Evolutionary conservation across 2,797 vertebrate species (phyloP), one percentile per base, ranked within the genome.

Genomic region (Moxostoma hubbsi): DNA sequence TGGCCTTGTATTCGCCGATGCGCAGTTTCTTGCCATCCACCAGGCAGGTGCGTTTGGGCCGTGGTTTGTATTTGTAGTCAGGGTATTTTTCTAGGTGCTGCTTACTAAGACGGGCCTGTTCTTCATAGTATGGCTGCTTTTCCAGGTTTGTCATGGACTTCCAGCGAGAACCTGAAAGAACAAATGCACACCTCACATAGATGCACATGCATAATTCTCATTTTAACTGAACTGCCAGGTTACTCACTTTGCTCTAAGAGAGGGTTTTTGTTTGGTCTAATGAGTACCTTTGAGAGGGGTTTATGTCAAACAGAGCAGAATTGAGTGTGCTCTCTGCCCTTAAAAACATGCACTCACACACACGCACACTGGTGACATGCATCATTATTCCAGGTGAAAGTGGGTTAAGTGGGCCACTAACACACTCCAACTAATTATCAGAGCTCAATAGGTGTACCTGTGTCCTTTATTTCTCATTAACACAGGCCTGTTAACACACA

Each of bases 131-230:
- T 47, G 98, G 98, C 95, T 99, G 97, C 90, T 99, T 99, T 91
- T 99, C 98, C 88, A 98, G 93, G 92, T 99, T 99, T 58, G 98
- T 98, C 98, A 99, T 99, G 84, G 96, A 94, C 94, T 99, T 99
- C 98, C 97, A 99, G 86, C 98, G 97, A 12, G 97, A 98, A 59
- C 97, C 98, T 99, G 87, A 71, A 13, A n/a, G 11, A 58, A 64
- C 12, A 51, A 50, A 77, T 63, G 64, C 16, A 51, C 47, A 71
- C 61, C 69, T 65, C 49, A 53, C 45, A 49, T 47, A 67, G 61
- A 64, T 4, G 18, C 7, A 50, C 16, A 4, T 16, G 36, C 46
- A 24, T 24, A 24, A 24, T 24, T 24, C 24, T 1, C 1, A 24
- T 24, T 24, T 24, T 24, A 72, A 18, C 24, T 15, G 74, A 51